Base-by-base conservation (phyloP, 2,888 invertebrate genomes). In the Drosophila meridiana region DNA sequence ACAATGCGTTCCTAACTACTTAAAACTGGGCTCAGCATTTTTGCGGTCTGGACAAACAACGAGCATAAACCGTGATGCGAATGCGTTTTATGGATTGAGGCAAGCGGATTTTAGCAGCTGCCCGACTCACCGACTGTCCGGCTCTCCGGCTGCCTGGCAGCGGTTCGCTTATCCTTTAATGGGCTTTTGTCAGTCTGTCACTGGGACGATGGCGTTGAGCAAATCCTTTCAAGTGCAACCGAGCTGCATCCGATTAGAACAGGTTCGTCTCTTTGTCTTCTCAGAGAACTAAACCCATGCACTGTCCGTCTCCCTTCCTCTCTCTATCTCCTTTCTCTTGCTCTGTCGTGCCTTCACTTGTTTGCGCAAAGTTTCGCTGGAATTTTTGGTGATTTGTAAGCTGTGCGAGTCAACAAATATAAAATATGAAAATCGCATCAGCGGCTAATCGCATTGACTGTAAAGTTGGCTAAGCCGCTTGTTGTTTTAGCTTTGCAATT, bases 151-250 rank as follows among this genome's bases (percentile, higher is more conserved):
- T 64, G 63, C 52, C 56, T 42, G 50, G 57, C 45, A 57, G 48
- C 72, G 62, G 57, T 53, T 52, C 78, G 67, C 63, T 87, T 82
- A 87, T 87, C 87, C 89, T 83, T 87, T 90, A 87, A 87, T 87
- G 87, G 89, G 89, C 89, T 87, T 87, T 87, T 88, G 87, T 89
- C 90, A 77, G 83, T 57, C 89, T 76, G 79, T 71, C 78, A 77
- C 55, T 53, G 53, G 61, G 61, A 77, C 65, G 42, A 62, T 62
- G 61, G 59, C 69, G 62, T 48, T 73, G 72, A 36, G 58, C 76
- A 86, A 87, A 87, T 90, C 90, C 90, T 75, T 80, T 87, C 87
- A 87, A 89, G 89, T 89, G 90, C 87, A 90, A 90, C 87, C 78
- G 75, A 76, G 78, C 82, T 87, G 87, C 90, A 87, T 82, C 90